phyloP scores from a whole-genome alignment of 2,888 invertebrate genomes.

The Lycaena phlaeas region DNA sequence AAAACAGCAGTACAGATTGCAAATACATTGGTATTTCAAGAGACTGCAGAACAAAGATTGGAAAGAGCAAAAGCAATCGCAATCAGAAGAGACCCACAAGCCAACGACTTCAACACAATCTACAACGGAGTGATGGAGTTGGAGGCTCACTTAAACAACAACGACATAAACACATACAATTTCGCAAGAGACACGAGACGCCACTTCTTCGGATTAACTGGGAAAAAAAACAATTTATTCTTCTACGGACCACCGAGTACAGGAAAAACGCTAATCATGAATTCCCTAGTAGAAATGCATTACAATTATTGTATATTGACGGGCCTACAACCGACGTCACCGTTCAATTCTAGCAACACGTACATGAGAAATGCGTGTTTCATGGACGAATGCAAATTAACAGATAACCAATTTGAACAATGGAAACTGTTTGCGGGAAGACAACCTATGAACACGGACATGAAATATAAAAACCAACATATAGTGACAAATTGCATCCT shows the following conservation, averaged over 20 bases:
- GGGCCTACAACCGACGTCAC: constrained; percentile 19
- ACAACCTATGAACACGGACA: constrained; percentile 22
- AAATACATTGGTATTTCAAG: neutral
- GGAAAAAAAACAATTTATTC: constrained; percentile 19
- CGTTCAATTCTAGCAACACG: constrained; percentile 23
- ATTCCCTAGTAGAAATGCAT: constrained; percentile 19
- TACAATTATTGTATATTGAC: constrained; percentile 23
- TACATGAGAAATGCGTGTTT: constrained; percentile 25
- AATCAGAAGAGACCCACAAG: neutral
- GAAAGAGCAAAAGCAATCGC: constrained; percentile 10
- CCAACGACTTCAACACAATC: neutral
- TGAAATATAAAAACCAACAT: constrained; percentile 16
- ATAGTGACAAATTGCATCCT: constrained; percentile 1
- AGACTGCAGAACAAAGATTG: constrained; percentile 12
- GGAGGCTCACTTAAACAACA: neutral
- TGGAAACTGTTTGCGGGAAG: constrained; percentile 27
- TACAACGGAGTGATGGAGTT: neutral
- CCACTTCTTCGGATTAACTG: constrained; percentile 12
- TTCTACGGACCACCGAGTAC: constrained; percentile 19
- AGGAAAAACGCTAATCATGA: constrained; percentile 25
- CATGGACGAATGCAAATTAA: constrained; percentile 30
- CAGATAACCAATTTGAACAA: constrained; percentile 31
- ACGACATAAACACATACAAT: constrained; percentile 3
- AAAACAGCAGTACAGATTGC: neutral
- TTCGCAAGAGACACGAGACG: constrained; percentile 9